Evolutionary conservation across 2,797 vertebrate species (phyloP).

Genomic region (Chloroceryle amazona): DNA sequence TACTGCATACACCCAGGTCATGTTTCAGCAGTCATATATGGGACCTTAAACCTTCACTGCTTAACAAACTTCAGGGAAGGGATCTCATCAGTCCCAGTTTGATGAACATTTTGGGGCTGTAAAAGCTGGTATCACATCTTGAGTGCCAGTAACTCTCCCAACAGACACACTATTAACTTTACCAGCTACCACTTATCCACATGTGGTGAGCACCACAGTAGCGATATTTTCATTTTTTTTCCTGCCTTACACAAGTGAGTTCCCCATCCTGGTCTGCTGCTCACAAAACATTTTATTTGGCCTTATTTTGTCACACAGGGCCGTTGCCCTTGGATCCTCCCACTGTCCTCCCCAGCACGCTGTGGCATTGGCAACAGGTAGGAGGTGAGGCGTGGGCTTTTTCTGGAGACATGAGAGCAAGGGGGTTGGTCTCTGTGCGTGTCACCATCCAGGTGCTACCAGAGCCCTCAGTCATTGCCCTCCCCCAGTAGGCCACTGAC

Average conservation of each 20-base stretch:
- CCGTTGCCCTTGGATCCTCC: fast-evolving
- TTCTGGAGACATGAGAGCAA: fast-evolving
- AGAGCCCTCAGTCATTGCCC: fast-evolving
- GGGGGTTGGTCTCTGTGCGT: fast-evolving
- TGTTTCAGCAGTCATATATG: not conserved
- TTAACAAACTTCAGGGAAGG: not conserved
- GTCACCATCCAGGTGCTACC: not conserved
- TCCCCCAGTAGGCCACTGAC: not conserved
- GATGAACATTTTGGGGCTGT: not conserved
- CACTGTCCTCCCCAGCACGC: not conserved
- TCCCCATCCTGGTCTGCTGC: not conserved
- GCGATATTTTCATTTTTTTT: not conserved
- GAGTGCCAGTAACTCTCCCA: not conserved
- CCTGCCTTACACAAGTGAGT: not conserved
- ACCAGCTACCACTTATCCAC: not conserved
- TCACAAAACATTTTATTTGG: not conserved
- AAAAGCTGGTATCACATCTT: not conserved
- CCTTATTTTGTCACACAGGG: not conserved
- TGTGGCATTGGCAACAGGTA: not conserved
- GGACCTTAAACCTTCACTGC: not conserved
- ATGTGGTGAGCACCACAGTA: not conserved
- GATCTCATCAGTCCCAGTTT: not conserved
- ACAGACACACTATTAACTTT: not conserved
- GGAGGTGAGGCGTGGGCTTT: fast-evolving
- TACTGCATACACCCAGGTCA: not conserved